Base-by-base conservation (phyloP, 2,888 invertebrate genomes). In the Meliscaeva auricollis region DNA sequence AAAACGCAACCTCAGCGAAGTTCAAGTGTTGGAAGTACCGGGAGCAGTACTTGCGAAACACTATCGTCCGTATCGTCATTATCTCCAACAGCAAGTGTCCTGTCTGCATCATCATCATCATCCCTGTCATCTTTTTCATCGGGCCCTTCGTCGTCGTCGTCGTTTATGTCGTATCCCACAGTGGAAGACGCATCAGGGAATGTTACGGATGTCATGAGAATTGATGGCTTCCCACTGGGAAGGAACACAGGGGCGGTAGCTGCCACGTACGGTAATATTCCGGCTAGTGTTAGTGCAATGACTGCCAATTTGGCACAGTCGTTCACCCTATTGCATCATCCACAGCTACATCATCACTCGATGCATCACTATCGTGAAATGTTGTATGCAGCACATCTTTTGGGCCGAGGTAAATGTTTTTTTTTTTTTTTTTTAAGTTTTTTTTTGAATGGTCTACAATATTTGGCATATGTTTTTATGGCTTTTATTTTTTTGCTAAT, bases 301-400 rank as follows among this genome's bases (percentile, higher is more conserved):
- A 90, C 90, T 85, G 90, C 90, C 88, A 89, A 91, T 92, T 90
- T 93, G 89, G 90, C 93, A 89, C 91, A 91, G 87, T 91, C 92
- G 70, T 92, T 91, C 89, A 93, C 93, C 75, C 92, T 94, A 87
- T 92, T 93, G 89, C 90, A 93, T 89, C 93, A 93, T 76, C 69
- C 78, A 9, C 83, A 83, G 88, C 88, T 91, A 89, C 90, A 91
- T 72, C 91, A 91, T 87, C 90, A 90, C 89, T 90, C 90, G 88
- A 78, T 83, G 83, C 90, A 90, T 89, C 94, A 94, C 90, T 93
- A 94, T 89, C 94, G 94, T 92, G 94, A 95, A 91, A 93, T 94
- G 93, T 93, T 94, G 93, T 92, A 95, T 89, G 94, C 94, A 87
- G 94, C 94, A 88, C 94, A 94, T 92, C 93, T 94, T 90, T 93